A percentile compares a stretch with the other conserved stretches of the same genome.
These are phyloP conservation scores for Leistus spinibarbis DNA, from an alignment of 2,888 invertebrate genomes.

Conservation along the genomic window DNA sequence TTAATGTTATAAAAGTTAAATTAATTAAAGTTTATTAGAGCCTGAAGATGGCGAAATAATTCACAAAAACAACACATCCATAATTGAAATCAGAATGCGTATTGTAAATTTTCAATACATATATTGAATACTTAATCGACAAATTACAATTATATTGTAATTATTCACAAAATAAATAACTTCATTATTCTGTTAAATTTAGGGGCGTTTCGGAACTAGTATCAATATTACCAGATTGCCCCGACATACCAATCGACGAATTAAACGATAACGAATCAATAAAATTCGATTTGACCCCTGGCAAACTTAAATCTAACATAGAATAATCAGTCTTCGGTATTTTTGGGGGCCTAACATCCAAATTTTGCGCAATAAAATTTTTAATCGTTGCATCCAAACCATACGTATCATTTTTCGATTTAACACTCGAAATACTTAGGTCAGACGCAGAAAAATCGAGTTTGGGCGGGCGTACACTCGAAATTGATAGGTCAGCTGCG, in stretches of 20 bases:
- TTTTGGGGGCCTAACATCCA: conserved; percentile 62
- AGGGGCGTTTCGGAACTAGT: conserved; percentile 16
- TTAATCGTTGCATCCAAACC: conserved; percentile 50
- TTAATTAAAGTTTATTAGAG: no score
- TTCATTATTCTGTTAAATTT: conserved; percentile 26
- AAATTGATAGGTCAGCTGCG: conserved; percentile 57
- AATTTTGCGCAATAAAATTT: conserved; percentile 33
- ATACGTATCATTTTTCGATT: conserved; percentile 49
- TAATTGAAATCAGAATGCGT: no score
- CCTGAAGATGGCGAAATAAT: no score
- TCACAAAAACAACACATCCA: no score
- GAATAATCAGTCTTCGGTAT: conserved; percentile 63
- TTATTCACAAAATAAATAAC: neutral
- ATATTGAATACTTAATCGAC: no score
- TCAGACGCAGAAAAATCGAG: conserved; percentile 55
- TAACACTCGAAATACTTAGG: conserved; percentile 59
- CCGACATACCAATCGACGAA: conserved; percentile 11
- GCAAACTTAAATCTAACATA: conserved; percentile 60
- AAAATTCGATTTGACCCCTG: conserved; percentile 51
- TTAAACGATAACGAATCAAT: conserved; percentile 43
- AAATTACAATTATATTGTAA: no score
- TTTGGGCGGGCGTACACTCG: conserved; percentile 63
- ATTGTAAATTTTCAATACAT: no score
- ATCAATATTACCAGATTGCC: conserved; percentile 4
- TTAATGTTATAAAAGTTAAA: no score